phyloP scores from a whole-genome alignment of 2,797 vertebrate species.

The Pantherophis alleghaniensis region DNA sequence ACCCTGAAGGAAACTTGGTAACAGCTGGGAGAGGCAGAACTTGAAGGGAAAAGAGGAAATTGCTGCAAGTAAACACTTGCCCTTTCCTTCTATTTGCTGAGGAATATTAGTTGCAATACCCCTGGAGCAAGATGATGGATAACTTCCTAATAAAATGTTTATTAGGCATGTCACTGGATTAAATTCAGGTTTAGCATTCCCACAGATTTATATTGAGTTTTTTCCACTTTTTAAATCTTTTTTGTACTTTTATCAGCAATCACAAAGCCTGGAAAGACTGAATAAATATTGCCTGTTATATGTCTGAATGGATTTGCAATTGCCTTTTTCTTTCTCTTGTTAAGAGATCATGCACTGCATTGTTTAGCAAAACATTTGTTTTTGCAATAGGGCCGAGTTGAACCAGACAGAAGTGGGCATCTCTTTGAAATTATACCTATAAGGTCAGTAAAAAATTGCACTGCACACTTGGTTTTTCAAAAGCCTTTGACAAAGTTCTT shows the following conservation, averaged over 20 bases:
- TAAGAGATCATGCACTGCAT: background rate
- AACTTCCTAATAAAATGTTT: background rate
- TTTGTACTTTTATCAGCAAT: background rate
- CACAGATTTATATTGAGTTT: background rate
- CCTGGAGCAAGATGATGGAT: background rate
- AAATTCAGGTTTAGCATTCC: background rate
- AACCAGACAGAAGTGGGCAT: background rate
- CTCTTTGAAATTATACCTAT: background rate
- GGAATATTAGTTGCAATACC: background rate
- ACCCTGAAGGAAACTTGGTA: background rate
- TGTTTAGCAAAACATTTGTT: background rate
- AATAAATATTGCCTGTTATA: background rate
- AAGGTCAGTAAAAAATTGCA: background rate
- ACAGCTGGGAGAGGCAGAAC: background rate
- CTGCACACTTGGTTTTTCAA: background rate
- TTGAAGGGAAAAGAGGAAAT: background rate
- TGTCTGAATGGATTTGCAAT: background rate
- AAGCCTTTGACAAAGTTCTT: background rate
- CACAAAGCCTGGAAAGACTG: background rate
- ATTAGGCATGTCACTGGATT: background rate
- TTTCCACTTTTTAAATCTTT: background rate
- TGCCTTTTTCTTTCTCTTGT: background rate
- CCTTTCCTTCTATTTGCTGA: background rate
- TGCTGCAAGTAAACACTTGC: background rate
- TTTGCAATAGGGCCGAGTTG: background rate